Evolutionary conservation across 2,888 invertebrate genomes (phyloP), one percentile per base, ranked within the genome.

Genomic region (Ophion ventricosus): DNA sequence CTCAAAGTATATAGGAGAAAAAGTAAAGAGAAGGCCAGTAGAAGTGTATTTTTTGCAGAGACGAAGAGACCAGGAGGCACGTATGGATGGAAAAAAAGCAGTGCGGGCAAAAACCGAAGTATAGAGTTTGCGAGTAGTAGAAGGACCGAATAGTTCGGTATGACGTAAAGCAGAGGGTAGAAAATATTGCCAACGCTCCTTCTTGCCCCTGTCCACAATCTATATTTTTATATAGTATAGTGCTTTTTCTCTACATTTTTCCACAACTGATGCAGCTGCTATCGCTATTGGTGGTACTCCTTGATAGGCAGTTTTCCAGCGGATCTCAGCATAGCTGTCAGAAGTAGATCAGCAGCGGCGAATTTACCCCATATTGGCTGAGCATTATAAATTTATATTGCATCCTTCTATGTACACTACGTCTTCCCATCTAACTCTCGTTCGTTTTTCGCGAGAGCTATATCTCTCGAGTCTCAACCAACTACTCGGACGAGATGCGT

Each of bases 361-460:
- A 84, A 84, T 84, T 81, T 84, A 84, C 80, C 80, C 80, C 64
- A 84, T 84, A 81, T 84, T 80, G 84, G 80, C 70, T 49, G 57
- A 70, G 84, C 80, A 84, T 84, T 84, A 84, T 84, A 84, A 84
- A 84, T 84, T 84, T 84, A 84, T 84, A 84, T 84, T 84, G 84
- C 84, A 81, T 84, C 80, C 74, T 57, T 26, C 74, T 56, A 80
- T 77, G 73, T 83, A 17, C 56, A 23, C 23, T 57, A 8, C 35
- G n/a, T 59, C 49, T 59, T 14, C 11, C 25, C 26, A 1, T 40
- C 29, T 26, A 59, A 40, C 54, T 63, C 69, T 49, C 23, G 11
- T 25, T 56, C 25, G 4, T 3, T 25, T 56, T 57, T 43, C 49
- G 0, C 26, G 59, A 23, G 54, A 69, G 67, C 29, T 78, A 78